Percentiles rank a stretch among this genome's conserved stretches.
Conservation (phyloP, 1,140 invertebrate genomes). For the Dinoponera quadriceps region DNA sequence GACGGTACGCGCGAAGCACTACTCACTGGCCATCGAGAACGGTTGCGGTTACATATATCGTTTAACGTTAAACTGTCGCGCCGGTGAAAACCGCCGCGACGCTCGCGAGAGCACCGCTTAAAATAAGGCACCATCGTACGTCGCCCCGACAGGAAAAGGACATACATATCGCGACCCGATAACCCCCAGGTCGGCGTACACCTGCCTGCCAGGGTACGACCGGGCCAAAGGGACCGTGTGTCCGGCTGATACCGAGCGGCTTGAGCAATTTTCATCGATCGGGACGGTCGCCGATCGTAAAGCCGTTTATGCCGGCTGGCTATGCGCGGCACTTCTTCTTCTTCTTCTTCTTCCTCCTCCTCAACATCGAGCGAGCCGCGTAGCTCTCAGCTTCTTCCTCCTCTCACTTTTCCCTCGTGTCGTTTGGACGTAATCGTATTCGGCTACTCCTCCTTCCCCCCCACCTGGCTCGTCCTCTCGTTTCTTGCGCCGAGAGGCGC, state of each 20-base stretch:
- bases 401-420: constrained; percentile 39
- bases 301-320: constrained; percentile 63
- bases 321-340: constrained; percentile 37
- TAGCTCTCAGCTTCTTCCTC: neutral
- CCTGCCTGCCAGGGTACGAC: constrained; percentile 44
- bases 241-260: constrained; percentile 61
- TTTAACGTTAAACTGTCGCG: constrained; percentile 69
- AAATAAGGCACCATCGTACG: constrained; percentile 65
- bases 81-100: constrained; percentile 57
- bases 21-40: constrained; percentile 70
- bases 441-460: constrained; percentile 44
- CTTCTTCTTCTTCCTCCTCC: neutral
- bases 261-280: constrained; percentile 75
- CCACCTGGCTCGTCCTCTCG: constrained; percentile 37
- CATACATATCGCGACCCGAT: constrained; percentile 37
- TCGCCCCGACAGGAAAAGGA: constrained; percentile 16
- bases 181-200: constrained; percentile 57
- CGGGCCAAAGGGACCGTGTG: constrained; percentile 53
- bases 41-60: constrained; percentile 36
- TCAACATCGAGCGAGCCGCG: neutral
- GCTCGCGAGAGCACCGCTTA: constrained; percentile 64
- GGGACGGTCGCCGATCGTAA: constrained; percentile 65
- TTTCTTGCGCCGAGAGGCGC: constrained; percentile 34
- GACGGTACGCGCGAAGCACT: constrained; percentile 21
- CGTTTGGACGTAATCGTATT: constrained; percentile 42